A percentile compares a stretch with the other conserved stretches of the same genome.
phyloP scores from a whole-genome alignment of 2,888 invertebrate genomes.

The Athalia circularis region DNA sequence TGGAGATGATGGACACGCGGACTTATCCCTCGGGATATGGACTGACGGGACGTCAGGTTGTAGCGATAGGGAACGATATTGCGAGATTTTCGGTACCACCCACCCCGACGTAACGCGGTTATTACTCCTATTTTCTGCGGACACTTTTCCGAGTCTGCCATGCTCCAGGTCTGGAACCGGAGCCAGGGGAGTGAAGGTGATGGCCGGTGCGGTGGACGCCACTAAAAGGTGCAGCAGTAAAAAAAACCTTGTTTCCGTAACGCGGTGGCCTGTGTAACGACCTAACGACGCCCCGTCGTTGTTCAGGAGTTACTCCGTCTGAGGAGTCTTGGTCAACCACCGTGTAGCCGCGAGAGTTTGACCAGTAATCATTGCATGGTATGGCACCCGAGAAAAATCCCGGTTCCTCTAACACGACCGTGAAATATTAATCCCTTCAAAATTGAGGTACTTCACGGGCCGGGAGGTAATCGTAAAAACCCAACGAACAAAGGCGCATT shows the following conservation, averaged over 20 bases:
- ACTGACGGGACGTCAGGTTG: constrained; percentile 30
- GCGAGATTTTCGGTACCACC: constrained; percentile 25
- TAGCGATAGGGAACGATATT: constrained; percentile 33
- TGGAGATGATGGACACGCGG: constrained; percentile 42
- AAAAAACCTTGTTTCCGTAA: constrained; percentile 31
- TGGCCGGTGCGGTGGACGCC: background rate
- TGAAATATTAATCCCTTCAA: constrained; percentile 37
- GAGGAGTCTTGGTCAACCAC: no score
- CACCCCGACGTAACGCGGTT: background rate
- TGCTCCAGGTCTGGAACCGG: background rate
- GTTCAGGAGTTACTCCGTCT: no score
- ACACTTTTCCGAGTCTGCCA: background rate
- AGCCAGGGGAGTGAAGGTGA: background rate
- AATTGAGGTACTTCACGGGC: constrained; percentile 24
- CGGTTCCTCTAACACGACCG: constrained; percentile 26
- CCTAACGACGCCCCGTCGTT: constrained; percentile 12
- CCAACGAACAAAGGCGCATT: constrained; percentile 31
- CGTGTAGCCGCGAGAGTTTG: no score
- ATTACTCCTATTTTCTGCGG: constrained; percentile 28
- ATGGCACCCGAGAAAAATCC: no score
- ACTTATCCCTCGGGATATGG: constrained; percentile 38
- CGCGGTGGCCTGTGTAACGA: constrained; percentile 28
- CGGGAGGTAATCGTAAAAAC: constrained; percentile 23
- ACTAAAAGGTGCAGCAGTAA: constrained; percentile 37
- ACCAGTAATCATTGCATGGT: no score